These are phyloP conservation scores for Epinephelus awoara DNA, from an alignment of 2,797 vertebrate genomes.

Conservation along the genomic window DNA sequence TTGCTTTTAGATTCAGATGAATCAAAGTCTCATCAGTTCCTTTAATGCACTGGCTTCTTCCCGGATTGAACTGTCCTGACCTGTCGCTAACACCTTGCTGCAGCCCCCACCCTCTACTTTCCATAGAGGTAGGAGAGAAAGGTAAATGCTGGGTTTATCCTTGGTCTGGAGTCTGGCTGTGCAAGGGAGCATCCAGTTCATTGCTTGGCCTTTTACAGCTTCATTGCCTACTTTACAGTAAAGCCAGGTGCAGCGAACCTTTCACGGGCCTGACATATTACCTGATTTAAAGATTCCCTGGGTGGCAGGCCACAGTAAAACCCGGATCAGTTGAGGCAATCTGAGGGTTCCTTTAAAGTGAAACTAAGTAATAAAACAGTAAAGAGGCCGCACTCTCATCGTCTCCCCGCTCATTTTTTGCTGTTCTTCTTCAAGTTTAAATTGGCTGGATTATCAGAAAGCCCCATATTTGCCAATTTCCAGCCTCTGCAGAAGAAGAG, in stretches of 20 bases:
- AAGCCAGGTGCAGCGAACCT: slow-evolving; percentile 76
- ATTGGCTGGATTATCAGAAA: slow-evolving; percentile 75
- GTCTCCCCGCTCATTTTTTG: slow-evolving; percentile 33
- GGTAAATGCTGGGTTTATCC: slow-evolving; percentile 76
- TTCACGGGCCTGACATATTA: slow-evolving; percentile 78
- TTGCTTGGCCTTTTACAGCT: slow-evolving; percentile 78
- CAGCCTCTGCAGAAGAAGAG: slow-evolving; percentile 37
- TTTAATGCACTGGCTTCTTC: slow-evolving; percentile 67
- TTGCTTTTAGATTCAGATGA: slow-evolving; percentile 61
- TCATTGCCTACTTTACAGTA: slow-evolving; percentile 80
- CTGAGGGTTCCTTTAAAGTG: slow-evolving; percentile 73
- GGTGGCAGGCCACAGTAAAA: slow-evolving; percentile 75
- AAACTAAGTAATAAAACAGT: slow-evolving; percentile 76
- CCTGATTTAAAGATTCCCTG: slow-evolving; percentile 81
- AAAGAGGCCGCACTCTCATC: slow-evolving; percentile 48
- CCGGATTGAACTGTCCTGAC: slow-evolving; percentile 68
- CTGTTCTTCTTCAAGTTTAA: slow-evolving; percentile 54
- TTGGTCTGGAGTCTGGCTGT: slow-evolving; percentile 59
- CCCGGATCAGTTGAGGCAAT: slow-evolving; percentile 74
- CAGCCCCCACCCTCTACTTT: slow-evolving; percentile 43
- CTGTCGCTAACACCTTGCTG: slow-evolving; percentile 62
- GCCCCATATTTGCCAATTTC: slow-evolving; percentile 48
- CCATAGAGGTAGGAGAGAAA: slow-evolving; percentile 44
- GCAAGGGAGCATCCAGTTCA: slow-evolving; percentile 78
- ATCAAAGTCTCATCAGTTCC: slow-evolving; percentile 71